phyloP scores from a whole-genome alignment of 2,888 invertebrate species.

The Sminthurinus aureus region DNA sequence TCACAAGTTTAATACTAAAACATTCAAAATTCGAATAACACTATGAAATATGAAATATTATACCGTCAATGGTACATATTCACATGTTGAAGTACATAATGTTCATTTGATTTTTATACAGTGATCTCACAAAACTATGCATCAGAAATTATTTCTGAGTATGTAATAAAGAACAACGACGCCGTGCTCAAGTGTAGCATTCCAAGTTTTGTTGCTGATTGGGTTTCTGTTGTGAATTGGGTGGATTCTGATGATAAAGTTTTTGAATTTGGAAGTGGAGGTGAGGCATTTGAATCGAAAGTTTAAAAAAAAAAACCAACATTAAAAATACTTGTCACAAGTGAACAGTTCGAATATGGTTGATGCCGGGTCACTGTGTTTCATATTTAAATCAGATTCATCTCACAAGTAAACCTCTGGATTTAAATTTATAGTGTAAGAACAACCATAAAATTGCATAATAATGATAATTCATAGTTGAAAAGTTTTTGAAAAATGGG shows the following conservation, averaged over 20 bases:
- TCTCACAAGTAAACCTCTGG: background rate
- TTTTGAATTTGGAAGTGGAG: conserved; percentile 43
- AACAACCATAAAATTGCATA: too few species aligned
- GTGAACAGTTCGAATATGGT: conserved; percentile 24
- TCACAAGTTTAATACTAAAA: background rate
- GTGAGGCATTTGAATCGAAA: conserved; percentile 61
- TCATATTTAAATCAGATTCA: background rate
- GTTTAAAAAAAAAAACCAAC: background rate
- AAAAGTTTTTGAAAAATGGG: background rate
- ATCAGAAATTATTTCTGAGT: conserved; percentile 76
- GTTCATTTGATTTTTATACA: conserved; percentile 61
- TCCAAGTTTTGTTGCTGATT: conserved; percentile 78
- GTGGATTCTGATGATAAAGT: conserved; percentile 69
- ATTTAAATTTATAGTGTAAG: too few species aligned
- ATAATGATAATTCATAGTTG: too few species aligned
- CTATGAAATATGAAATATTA: background rate
- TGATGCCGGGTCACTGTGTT: conserved; percentile 26
- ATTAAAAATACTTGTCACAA: background rate
- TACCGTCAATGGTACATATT: background rate
- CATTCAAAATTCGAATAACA: background rate
- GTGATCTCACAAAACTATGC: conserved; percentile 77
- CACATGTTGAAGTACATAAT: background rate
- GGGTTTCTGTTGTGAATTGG: conserved; percentile 76
- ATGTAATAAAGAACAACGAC: conserved; percentile 71
- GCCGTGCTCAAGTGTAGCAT: conserved; percentile 77